A percentile compares a stretch with the other conserved stretches of the same genome.
Conservation (phyloP, 2,888 invertebrate species). For the Himalopsyche kuldschensis region DNA sequence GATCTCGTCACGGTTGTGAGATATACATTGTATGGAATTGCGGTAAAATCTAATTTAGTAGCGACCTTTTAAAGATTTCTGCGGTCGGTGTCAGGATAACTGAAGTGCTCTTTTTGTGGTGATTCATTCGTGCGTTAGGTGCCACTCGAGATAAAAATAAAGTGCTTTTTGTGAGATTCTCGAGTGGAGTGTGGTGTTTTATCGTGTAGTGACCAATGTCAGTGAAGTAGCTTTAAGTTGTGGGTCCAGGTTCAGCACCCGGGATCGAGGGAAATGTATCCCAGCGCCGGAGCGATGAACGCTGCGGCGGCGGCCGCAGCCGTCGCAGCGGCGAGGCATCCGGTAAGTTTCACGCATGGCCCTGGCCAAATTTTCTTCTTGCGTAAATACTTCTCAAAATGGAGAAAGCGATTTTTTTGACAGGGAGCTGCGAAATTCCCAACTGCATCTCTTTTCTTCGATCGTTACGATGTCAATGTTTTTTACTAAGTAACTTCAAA, state of each 20-base stretch:
- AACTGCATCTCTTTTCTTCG: too few relatives aligned
- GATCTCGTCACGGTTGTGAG: too few relatives aligned
- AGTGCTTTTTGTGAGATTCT: neutral
- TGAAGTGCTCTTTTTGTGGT: neutral
- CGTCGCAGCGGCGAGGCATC: conserved; percentile 83
- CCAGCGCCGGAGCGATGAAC: conserved; percentile 81
- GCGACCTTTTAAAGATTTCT: neutral
- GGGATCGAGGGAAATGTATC: conserved; percentile 64
- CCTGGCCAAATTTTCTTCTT: too few relatives aligned
- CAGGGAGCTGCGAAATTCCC: too few relatives aligned
- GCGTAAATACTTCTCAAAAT: neutral
- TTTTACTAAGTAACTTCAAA: too few relatives aligned
- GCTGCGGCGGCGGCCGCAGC: conserved; percentile 83
- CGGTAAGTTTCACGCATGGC: conserved; percentile 63
- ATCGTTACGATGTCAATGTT: too few relatives aligned
- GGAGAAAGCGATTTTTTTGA: too few relatives aligned
- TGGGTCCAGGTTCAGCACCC: neutral
- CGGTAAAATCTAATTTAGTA: neutral
- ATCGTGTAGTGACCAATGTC: neutral
- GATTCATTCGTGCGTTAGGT: neutral
- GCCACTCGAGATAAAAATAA: neutral
- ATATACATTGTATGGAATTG: neutral
- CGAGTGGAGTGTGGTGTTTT: conserved; percentile 6
- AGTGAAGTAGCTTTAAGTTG: conserved; percentile 1
- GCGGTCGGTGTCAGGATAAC: neutral